Evolutionary conservation across 2,113 vertebrate species (phyloP).

Genomic region (Platysternon megacephalum): DNA sequence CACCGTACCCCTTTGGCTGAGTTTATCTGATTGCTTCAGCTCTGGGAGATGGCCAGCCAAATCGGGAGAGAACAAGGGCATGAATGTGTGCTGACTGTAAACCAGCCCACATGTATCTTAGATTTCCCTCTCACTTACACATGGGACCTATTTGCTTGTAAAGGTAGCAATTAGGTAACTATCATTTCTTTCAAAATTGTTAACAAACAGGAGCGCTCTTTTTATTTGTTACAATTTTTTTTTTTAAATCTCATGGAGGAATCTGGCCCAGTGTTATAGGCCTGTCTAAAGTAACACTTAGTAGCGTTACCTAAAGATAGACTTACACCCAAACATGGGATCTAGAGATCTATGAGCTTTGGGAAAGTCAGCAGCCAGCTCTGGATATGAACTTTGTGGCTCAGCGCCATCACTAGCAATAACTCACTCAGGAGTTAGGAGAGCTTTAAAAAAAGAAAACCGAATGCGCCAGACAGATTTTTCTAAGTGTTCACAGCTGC

Average conservation of each 20-base stretch:
- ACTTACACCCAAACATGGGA: background rate
- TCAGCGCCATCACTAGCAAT: background rate
- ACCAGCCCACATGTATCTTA: background rate
- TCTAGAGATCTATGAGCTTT: background rate
- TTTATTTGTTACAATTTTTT: background rate
- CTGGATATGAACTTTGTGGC: background rate
- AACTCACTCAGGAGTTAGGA: background rate
- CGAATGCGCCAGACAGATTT: slow-evolving; percentile 13
- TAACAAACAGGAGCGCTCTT: background rate
- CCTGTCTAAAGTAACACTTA: slow-evolving; percentile 12
- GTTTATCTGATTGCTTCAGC: background rate
- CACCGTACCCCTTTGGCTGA: background rate
- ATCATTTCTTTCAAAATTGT: background rate
- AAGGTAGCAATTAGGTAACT: background rate
- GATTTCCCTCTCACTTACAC: background rate
- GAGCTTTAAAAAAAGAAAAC: slow-evolving; percentile 32
- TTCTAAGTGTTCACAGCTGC: slow-evolving; percentile 37
- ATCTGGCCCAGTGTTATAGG: background rate
- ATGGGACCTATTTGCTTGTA: background rate
- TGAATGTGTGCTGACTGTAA: background rate
- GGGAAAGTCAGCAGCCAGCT: background rate
- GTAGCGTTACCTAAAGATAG: background rate
- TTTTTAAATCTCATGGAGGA: background rate
- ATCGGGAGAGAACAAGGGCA: background rate
- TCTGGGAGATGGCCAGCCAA: background rate